Evolutionary conservation across 2,113 vertebrate genomes (phyloP).

Genomic region (Hippolais icterina): DNA sequence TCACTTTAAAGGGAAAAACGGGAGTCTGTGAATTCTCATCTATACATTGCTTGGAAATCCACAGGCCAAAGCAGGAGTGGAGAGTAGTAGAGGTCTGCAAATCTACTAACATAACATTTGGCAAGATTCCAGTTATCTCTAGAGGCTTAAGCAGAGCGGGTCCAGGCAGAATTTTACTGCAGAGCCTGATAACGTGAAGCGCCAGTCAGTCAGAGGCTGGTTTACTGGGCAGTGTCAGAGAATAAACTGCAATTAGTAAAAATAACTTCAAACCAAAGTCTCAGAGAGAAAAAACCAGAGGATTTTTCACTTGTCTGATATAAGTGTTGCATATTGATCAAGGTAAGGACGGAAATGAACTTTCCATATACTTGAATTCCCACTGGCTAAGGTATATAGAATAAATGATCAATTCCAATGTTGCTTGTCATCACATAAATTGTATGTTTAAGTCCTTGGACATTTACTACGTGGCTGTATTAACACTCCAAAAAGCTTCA

Average conservation of each 20-base stretch:
- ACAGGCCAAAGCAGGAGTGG: background rate
- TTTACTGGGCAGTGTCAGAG: background rate
- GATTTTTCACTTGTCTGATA: background rate
- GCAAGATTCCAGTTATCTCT: conserved; percentile 35
- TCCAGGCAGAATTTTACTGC: conserved; percentile 16
- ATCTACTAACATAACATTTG: background rate
- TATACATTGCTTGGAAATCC: background rate
- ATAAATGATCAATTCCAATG: conserved; percentile 68
- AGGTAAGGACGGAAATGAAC: conserved; percentile 53
- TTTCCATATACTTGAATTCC: conserved; percentile 65
- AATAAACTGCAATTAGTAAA: conserved; percentile 11
- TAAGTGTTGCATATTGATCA: background rate
- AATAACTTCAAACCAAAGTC: background rate
- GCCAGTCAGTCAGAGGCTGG: background rate
- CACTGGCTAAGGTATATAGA: conserved; percentile 68
- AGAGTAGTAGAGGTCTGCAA: background rate
- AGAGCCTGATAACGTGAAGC: background rate
- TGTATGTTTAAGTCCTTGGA: conserved; percentile 73
- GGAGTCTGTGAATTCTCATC: conserved; percentile 28
- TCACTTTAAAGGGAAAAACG: conserved; percentile 9
- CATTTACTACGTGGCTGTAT: conserved; percentile 70
- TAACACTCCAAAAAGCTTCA: conserved; percentile 70
- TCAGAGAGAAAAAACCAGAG: background rate
- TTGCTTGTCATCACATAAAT: conserved; percentile 74
- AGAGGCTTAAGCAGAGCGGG: conserved; percentile 12